These are phyloP conservation scores for Astatotilapia flaviijosephi DNA, from an alignment of 2,113 vertebrate species.

Conservation along the genomic window DNA sequence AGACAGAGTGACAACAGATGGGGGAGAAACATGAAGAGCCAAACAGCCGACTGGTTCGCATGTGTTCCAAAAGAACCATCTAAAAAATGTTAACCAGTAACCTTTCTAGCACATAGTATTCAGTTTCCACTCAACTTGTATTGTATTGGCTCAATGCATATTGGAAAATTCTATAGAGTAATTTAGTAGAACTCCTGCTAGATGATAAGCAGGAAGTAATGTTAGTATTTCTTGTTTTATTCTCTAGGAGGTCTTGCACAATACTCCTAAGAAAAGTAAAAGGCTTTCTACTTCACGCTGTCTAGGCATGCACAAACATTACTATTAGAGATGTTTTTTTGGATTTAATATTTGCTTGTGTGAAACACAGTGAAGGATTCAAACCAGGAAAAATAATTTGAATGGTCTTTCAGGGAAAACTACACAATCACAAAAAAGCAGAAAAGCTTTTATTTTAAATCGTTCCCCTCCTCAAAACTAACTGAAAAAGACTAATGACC, in stretches of 20 bases:
- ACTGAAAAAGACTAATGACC: neutral
- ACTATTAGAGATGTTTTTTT: neutral
- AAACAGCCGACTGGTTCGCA: neutral
- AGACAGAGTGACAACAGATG: neutral
- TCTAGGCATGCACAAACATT: neutral
- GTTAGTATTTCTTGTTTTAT: neutral
- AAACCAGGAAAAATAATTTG: neutral
- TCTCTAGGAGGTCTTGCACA: neutral
- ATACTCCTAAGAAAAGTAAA: neutral
- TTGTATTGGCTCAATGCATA: neutral
- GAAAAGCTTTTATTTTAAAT: neutral
- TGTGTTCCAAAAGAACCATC: neutral
- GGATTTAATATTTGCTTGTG: neutral
- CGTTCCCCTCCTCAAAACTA: neutral
- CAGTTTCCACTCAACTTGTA: neutral
- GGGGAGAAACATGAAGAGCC: neutral
- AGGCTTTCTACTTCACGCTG: neutral
- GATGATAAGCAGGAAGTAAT: neutral
- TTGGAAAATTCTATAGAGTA: neutral
- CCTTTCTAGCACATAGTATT: neutral
- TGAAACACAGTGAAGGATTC: neutral
- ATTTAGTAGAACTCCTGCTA: neutral
- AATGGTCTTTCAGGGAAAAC: neutral
- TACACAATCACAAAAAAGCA: neutral
- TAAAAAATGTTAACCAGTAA: neutral